Base-by-base conservation (phyloP, 2,888 invertebrate species). In the Meta bourneti region DNA sequence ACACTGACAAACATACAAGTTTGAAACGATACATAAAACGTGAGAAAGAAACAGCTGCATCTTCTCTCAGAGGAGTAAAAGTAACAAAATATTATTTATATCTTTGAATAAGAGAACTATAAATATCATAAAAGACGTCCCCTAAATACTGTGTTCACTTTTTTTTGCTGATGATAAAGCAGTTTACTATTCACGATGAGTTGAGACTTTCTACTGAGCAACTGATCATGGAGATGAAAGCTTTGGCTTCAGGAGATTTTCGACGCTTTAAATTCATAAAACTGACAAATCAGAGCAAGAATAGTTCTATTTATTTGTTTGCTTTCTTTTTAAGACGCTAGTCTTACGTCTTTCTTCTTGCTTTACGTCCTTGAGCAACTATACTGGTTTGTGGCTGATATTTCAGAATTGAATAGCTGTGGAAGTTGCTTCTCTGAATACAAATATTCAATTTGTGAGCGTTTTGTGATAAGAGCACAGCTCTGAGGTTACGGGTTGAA, bases 21-120 rank as follows among this genome's bases (percentile, higher is more conserved):
- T 77, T 11, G 8, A 77, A 77, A 51, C 49, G 51, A 77, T 49
- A 77, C 48, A 78, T 51, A 85, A 8, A 48, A 13, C 48, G 75
- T 84, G 69, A 87, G 87, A 87, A 87, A 80, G 71, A 87, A 80
- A 61, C 87, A 87, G 80, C 87, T 87, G 87, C 48, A n/a, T 48
- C 54, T 75, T 48, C 48, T 49, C 11, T 20, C 20, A 9, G 1
- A 34, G 48, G 19, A 75, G 48, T 54, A n/a, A 48, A 52, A 87
- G 48, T 54, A 49, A 54, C 61, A 19, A 85, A 84, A 79, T 71
- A 87, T 86, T 86, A 78, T 87, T 72, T 80, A 80, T 87, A 77
- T 72, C 79, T 71, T 77, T 52, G 11, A 80, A 87, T 16, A n/a
- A 48, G n/a, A 51, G 48, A 20, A n/a, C 71, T 87, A 79, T 80